Percentiles rank a stretch among this genome's conserved stretches.
Conservation (phyloP, 1,140 invertebrate species). For the Sinonovacula constricta region DNA sequence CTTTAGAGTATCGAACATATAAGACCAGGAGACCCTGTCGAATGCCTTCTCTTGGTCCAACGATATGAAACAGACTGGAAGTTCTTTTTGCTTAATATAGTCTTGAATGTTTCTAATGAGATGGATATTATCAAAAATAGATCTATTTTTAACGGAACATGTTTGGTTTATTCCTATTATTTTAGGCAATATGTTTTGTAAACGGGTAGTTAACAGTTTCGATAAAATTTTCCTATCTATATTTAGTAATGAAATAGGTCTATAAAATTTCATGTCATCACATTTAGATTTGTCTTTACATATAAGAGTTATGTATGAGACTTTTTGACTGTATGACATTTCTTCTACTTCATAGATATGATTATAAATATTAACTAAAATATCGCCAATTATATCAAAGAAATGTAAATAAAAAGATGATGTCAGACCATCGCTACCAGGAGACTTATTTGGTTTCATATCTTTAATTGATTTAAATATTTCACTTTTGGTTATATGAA, state of each 20-base stretch:
- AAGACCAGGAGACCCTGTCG: constrained; percentile 54
- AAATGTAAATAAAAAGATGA: constrained; percentile 60
- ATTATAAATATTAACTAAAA: constrained; percentile 43
- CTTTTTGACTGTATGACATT: constrained; percentile 50
- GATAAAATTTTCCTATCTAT: constrained; percentile 62
- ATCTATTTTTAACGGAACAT: constrained; percentile 46
- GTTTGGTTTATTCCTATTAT: constrained; percentile 59
- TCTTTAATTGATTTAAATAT: constrained; percentile 33
- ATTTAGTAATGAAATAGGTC: constrained; percentile 61
- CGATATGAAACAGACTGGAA: constrained; percentile 45
- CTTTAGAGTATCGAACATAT: constrained; percentile 53
- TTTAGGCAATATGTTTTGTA: constrained; percentile 36
- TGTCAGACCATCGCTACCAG: constrained; percentile 58
- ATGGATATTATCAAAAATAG: constrained; percentile 63
- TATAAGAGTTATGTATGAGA: constrained; percentile 54
- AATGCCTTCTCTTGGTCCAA: constrained; percentile 63
- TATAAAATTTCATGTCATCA: constrained; percentile 48
- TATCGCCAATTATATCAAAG: constrained; percentile 49
- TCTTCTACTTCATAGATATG: constrained; percentile 40
- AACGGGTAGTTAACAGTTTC: constrained; percentile 52
- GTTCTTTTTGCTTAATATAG: constrained; percentile 56
- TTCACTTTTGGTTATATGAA: constrained; percentile 43
- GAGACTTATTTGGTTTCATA: constrained; percentile 55
- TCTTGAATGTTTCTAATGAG: constrained; percentile 56
- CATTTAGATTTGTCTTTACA: constrained; percentile 55